phyloP scores from a whole-genome alignment of 1,140 invertebrate species.

The Drosophila funebris region DNA sequence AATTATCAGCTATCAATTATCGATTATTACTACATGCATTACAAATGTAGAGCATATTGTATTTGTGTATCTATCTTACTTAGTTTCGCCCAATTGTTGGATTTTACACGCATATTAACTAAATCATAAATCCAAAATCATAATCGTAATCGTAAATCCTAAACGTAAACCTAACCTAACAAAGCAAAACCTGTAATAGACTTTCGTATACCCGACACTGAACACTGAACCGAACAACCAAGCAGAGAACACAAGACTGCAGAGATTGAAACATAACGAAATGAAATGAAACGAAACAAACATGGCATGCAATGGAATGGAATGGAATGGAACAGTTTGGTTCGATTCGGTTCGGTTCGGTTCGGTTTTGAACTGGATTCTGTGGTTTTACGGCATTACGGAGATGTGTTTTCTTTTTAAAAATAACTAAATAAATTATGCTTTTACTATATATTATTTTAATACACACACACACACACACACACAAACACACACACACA shows the following conservation, averaged over 20 bases:
- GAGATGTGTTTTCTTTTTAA: slow-evolving; percentile 12
- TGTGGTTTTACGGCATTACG: slow-evolving; percentile 34
- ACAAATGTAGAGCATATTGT: slow-evolving; percentile 39
- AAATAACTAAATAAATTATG: slow-evolving; percentile 40
- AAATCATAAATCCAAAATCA: slow-evolving; percentile 9
- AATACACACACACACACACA: slow-evolving; percentile 7
- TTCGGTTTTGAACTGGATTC: slow-evolving; percentile 27
- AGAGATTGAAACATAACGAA: background rate
- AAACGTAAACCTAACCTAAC: slow-evolving; percentile 27
- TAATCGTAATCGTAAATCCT: slow-evolving; percentile 11
- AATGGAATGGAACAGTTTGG: slow-evolving; percentile 22
- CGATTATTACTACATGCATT: slow-evolving; percentile 56
- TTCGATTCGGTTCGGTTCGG: slow-evolving; percentile 16
- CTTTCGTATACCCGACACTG: background rate
- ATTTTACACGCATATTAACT: slow-evolving; percentile 9
- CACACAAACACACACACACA: background rate
- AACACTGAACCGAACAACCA: slow-evolving; percentile 25
- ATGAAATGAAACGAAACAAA: background rate
- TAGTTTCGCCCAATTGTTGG: slow-evolving; percentile 23
- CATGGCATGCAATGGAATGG: background rate
- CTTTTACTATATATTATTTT: slow-evolving; percentile 40
- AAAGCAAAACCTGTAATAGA: slow-evolving; percentile 9
- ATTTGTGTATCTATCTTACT: slow-evolving; percentile 43
- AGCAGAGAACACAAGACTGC: slow-evolving; percentile 32
- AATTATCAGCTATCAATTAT: slow-evolving; percentile 39